Conservation (phyloP, 2,888 invertebrate genomes). For the Cyaniris semiargus region DNA sequence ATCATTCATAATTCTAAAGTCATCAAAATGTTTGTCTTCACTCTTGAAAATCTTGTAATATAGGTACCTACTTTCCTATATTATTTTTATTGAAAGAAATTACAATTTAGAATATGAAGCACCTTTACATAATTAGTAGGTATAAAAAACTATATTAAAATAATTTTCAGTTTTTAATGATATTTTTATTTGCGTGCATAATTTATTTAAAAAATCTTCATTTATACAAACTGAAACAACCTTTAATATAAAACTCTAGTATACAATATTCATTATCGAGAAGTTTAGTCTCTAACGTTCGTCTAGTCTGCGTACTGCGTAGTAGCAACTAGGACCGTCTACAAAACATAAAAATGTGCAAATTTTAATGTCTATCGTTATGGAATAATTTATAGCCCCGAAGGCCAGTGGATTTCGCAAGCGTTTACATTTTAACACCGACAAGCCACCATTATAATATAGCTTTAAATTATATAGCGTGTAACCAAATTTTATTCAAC, state of each 20-base stretch:
- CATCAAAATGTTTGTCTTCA: too few relatives aligned
- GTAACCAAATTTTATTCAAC: neutral
- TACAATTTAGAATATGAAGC: too few relatives aligned
- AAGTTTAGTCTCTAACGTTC: neutral
- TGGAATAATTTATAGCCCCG: slow-evolving; percentile 18
- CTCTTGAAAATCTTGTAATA: too few relatives aligned
- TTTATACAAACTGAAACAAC: neutral
- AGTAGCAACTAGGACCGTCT: neutral
- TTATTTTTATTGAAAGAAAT: too few relatives aligned
- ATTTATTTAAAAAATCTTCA: too few relatives aligned
- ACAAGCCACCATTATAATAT: slow-evolving; percentile 7
- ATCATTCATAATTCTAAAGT: too few relatives aligned
- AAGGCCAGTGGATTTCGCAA: slow-evolving; percentile 12
- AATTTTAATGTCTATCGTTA: slow-evolving; percentile 7
- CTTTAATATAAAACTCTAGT: neutral
- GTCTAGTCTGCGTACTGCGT: neutral
- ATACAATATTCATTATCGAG: neutral
- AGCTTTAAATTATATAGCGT: neutral
- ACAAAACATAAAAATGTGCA: slow-evolving; percentile 26
- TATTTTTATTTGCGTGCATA: too few relatives aligned
- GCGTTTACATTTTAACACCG: neutral
- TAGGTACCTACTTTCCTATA: too few relatives aligned
- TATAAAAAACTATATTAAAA: too few relatives aligned
- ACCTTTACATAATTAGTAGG: too few relatives aligned
- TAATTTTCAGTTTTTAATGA: too few relatives aligned